Conservation (phyloP, 1,140 invertebrate genomes). For the Bemisia tabaci region DNA sequence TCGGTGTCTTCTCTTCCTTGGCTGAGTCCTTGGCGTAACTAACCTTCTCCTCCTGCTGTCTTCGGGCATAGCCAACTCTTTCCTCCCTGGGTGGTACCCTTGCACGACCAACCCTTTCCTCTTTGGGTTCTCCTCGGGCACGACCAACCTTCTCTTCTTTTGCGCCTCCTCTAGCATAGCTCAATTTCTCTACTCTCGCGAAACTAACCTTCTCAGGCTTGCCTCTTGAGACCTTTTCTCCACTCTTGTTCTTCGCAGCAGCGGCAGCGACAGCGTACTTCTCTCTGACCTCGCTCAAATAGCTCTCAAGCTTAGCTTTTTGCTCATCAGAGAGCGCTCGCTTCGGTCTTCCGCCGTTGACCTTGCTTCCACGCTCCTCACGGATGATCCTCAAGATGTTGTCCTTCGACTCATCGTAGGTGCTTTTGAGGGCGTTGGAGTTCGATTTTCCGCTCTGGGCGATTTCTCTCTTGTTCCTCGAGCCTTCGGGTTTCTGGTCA, state of each 20-base stretch:
- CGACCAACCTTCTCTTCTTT: neutral
- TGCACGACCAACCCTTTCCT: no score
- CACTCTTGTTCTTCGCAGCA: neutral
- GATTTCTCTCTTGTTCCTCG: neutral
- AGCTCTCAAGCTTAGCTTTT: neutral
- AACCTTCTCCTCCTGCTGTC: no score
- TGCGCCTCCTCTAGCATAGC: no score
- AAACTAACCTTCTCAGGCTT: neutral
- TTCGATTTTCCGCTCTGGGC: neutral
- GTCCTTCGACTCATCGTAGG: neutral
- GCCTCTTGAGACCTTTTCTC: neutral
- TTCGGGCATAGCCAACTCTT: no score
- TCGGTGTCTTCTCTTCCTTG: no score
- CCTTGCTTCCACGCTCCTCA: neutral
- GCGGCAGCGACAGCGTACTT: neutral
- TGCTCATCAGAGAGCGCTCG: neutral
- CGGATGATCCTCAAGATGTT: neutral
- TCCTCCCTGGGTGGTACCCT: no score
- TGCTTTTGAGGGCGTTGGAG: neutral
- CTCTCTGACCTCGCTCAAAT: neutral
- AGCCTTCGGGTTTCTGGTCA: neutral
- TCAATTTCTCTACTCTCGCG: no score
- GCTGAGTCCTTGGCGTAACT: no score
- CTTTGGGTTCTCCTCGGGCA: neutral
- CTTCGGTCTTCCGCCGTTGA: neutral